Evolutionary conservation across 2,888 invertebrate species (phyloP), one percentile per base, ranked within the genome.

Genomic region (Epinotia ramella): DNA sequence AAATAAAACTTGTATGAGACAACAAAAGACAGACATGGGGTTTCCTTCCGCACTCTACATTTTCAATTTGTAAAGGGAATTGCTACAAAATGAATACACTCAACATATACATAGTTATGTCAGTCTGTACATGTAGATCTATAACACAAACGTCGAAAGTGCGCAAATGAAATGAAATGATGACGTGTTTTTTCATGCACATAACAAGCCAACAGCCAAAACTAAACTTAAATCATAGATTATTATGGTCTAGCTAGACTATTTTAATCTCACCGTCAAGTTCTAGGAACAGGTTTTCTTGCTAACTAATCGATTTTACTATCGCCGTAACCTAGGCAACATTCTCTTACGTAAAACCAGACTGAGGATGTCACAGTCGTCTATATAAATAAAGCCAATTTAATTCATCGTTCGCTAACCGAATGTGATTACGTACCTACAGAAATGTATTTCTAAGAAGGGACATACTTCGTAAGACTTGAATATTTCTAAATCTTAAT

Each of bases 231-330:
- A 60, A 60, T n/a, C 24, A 16, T 56, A 20, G 40, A 11, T 59
- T 24, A 40, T 18, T 68, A 59, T 40, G 24, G 44, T 71, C 40
- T 71, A 60, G 13, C 40, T 71, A 60, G 13, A 16, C 24, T 67
- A 67, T 72, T 76, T 72, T 46, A 72, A 67, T 72, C 76, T 76
- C 63, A 76, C 76, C 76, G 13, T 62, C 20, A 46, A 71, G 46
- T 66, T 63, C 72, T 63, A 65, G 73, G 71, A 71, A 73, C 72
- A 59, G 56, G 63, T 57, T 78, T 77, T 76, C 77, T 73, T 68
- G 56, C 24, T 59, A 73, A 49, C 56, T 75, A n/a, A 79, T 82
- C 78, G 82, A 82, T 82, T 79, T 62, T 62, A 80, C 79, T 64
- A 70, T 64, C 67, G 33, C 40, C 0, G 81, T 82, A 71, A 60